Evolutionary conservation across 2,888 invertebrate genomes (phyloP).

Genomic region (Euphydryas editha): DNA sequence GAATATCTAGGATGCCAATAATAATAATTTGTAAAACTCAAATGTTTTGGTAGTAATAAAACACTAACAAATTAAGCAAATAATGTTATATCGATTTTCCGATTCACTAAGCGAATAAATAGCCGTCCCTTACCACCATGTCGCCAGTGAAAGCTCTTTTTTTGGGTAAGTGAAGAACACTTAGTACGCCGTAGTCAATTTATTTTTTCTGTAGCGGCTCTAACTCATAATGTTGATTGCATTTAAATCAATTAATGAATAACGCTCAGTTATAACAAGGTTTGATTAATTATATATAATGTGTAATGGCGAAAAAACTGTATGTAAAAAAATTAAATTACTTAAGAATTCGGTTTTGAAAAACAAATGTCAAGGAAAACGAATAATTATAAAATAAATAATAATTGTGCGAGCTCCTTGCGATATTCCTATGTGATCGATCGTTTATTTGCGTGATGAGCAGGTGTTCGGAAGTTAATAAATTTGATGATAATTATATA

Average conservation of each 20-base stretch:
- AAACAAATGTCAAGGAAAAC: conserved; percentile 62
- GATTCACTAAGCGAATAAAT: too few species aligned
- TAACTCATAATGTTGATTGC: neutral
- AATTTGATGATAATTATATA: conserved; percentile 43
- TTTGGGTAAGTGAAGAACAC: too few species aligned
- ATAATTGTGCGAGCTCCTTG: conserved; percentile 32
- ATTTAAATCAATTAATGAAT: neutral
- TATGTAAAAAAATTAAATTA: conserved; percentile 13
- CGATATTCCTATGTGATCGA: conserved; percentile 30
- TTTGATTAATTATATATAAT: conserved; percentile 17
- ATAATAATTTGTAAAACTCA: too few species aligned
- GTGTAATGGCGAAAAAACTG: conserved; percentile 20
- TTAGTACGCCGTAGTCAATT: too few species aligned
- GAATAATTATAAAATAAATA: conserved; percentile 40
- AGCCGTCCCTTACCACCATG: too few species aligned
- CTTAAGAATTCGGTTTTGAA: conserved; percentile 24
- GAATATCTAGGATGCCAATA: too few species aligned
- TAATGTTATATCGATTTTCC: too few species aligned
- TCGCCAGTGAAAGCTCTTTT: too few species aligned
- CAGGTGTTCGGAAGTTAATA: conserved; percentile 42
- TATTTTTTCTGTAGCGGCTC: too few species aligned
- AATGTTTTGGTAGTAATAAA: too few species aligned
- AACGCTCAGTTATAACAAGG: conserved; percentile 16
- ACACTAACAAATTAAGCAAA: too few species aligned
- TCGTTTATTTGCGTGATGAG: conserved; percentile 22